phyloP scores from a whole-genome alignment of 1,140 invertebrate species.

The Papilio polytes region DNA sequence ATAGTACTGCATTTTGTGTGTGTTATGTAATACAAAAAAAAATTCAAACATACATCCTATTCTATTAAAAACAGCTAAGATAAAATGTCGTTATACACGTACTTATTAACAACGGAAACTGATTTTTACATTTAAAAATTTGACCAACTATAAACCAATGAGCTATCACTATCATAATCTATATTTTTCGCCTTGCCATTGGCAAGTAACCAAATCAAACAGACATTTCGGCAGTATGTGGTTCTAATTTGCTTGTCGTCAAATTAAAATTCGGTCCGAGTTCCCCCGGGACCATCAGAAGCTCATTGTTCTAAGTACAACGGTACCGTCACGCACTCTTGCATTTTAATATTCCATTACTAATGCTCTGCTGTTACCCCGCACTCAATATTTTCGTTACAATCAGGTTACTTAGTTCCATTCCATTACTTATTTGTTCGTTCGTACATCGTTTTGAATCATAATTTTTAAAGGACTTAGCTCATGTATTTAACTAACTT shows the following conservation, averaged over 20 bases:
- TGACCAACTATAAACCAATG: background rate
- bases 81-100: too few relatives aligned
- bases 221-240: slow-evolving; percentile 35
- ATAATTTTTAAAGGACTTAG: background rate
- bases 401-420: slow-evolving; percentile 38
- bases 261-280: slow-evolving; percentile 72
- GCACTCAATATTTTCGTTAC: slow-evolving; percentile 51
- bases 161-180: background rate
- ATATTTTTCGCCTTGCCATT: background rate
- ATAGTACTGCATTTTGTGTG: background rate
- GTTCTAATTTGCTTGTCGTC: slow-evolving; percentile 63
- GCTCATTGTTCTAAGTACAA: slow-evolving; percentile 55
- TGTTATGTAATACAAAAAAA: background rate
- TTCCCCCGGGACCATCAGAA: slow-evolving; percentile 57
- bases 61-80: too few relatives aligned
- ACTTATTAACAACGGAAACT: too few relatives aligned
- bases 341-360: slow-evolving; percentile 71
- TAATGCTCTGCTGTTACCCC: slow-evolving; percentile 55
- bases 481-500: too few relatives aligned
- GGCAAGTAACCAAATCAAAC: slow-evolving; percentile 11
- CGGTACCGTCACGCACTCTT: slow-evolving; percentile 55
- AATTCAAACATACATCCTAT: too few relatives aligned
- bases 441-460: background rate
- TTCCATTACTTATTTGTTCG: background rate
- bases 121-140: background rate